Base-by-base conservation (phyloP, 2,797 vertebrate species). In the Todus mexicanus region DNA sequence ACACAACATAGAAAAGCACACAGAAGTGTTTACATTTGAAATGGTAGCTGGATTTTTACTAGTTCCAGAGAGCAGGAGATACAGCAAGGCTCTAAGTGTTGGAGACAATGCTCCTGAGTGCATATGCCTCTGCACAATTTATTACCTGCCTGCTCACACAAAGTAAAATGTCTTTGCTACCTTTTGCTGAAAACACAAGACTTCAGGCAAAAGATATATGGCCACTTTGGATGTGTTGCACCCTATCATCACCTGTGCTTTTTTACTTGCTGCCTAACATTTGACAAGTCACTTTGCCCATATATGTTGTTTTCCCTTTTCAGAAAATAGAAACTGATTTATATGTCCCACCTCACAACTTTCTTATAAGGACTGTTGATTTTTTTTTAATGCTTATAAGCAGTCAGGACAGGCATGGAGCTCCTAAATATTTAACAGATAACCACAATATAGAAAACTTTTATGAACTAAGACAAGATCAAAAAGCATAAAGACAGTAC, bases 371-470 rank as follows among this genome's bases (percentile, higher is more conserved):
- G 53, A 77, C 21, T 64, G 33, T 13, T 83, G 7, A 31, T 66
- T 72, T 90, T 15, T 29, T 93, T 71, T 15, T 11, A 64, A 83
- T 70, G 63, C 56, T 53, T 76, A 12, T 26, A 61, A 77, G 23
- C 47, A 66, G 29, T 65, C 65, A 84, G 48, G 29, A 81, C 6
- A 5, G 27, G 47, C 27, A 84, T 9, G 22, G 59, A 83, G 42
- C 75, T 77, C 25, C 53, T 64, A 66, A 92, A 90, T 66, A 79
- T 60, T 93, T 89, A 89, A 83, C 87, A 85, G 63, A 66, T 78
- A 94, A 89, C 73, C 87, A 91, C 59, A 91, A 56, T 66, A 71
- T 22, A 93, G 59, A 69, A 87, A 91, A 51, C 7, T 13, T 83
- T 78, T 66, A 70, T 3, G 7, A 94, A 65, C 33, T 38, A 51